Conservation (phyloP, 1,140 invertebrate species). For the Proctacanthus coquilletti region DNA sequence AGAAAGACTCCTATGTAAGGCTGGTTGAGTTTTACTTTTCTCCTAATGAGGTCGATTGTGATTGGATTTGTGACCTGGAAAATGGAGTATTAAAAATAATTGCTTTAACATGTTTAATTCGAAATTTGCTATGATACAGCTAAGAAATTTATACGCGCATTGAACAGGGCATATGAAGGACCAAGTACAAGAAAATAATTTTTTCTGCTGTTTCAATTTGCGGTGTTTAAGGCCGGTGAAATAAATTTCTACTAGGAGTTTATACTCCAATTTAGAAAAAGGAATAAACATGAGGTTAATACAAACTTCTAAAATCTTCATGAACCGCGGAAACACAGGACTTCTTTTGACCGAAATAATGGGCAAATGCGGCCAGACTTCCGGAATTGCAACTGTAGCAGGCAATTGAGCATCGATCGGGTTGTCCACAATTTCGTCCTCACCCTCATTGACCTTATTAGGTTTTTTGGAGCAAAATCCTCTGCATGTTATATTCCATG, state of each 20-base stretch:
- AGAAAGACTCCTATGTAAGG: constrained; percentile 97
- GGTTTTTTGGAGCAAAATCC: not conserved
- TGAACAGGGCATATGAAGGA: too few species aligned
- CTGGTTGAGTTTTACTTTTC: constrained; percentile 90
- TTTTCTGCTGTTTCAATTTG: too few species aligned
- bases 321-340: constrained; percentile 95
- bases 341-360: constrained; percentile 87
- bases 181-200: too few species aligned
- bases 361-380: constrained; percentile 90
- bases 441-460: too few species aligned
- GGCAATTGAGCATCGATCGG: constrained; percentile 43
- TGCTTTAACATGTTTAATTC: constrained; percentile 1
- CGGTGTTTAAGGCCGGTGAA: too few species aligned
- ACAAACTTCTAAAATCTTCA: constrained; percentile 87
- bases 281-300: constrained; percentile 5
- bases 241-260: too few species aligned
- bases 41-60: constrained; percentile 77
- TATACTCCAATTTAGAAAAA: too few species aligned
- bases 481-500: too few species aligned
- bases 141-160: too few species aligned
- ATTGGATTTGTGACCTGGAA: constrained; percentile 68
- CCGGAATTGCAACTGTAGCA: constrained; percentile 86
- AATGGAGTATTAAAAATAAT: not conserved
- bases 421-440: constrained; percentile 1
- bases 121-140: too few species aligned